Percentiles rank a stretch among this genome's conserved stretches.
These are phyloP conservation scores for Puffinus mauretanicus DNA, from an alignment of 2,113 vertebrate species.

Conservation along the genomic window DNA sequence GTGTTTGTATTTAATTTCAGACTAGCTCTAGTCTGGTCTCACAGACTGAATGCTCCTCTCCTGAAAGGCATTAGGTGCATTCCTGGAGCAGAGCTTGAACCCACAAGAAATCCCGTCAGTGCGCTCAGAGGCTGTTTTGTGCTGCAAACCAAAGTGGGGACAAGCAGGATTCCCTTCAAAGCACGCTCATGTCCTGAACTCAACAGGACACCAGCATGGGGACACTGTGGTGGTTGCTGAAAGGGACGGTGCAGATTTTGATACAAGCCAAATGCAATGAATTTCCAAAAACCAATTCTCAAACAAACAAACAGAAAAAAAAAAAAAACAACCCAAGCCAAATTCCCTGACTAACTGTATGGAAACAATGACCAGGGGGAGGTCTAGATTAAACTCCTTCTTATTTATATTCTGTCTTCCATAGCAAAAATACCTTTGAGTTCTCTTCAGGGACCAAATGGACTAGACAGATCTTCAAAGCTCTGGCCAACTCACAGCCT, in stretches of 20 bases:
- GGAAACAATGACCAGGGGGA: not conserved
- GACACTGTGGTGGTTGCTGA: fast-evolving
- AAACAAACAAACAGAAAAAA: not conserved
- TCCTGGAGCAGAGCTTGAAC: not conserved
- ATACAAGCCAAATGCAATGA: not conserved
- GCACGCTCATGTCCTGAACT: fast-evolving
- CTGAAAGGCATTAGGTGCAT: not conserved
- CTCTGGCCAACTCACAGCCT: not conserved
- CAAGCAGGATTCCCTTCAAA: not conserved
- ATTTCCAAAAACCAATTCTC: not conserved
- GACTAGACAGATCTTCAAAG: not conserved
- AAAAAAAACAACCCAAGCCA: too few relatives aligned
- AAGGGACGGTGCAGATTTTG: not conserved
- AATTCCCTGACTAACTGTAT: not conserved
- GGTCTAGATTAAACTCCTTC: not conserved
- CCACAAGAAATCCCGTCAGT: not conserved
- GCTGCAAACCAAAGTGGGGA: not conserved
- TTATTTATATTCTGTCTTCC: not conserved
- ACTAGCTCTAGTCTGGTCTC: not conserved
- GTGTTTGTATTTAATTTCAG: not conserved
- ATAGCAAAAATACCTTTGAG: not conserved
- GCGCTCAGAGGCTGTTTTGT: not conserved
- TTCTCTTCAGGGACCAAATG: not conserved
- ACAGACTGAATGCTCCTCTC: not conserved
- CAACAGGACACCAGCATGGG: not conserved